Conservation (phyloP, 2,113 vertebrate species). For the Semnornis frantzii region DNA sequence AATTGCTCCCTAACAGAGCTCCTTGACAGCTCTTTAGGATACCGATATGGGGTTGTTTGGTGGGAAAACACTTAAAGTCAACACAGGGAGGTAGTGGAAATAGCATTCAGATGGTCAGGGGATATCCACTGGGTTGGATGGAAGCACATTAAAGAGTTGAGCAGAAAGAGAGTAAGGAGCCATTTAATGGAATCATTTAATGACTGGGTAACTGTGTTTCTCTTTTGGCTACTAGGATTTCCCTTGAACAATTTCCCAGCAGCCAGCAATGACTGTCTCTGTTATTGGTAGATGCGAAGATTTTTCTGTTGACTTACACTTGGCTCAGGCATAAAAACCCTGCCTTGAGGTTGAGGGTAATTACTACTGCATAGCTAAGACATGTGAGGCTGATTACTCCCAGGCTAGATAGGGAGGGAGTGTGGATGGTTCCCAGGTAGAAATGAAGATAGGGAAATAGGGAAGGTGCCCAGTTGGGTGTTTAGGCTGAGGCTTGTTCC, state of each 20-base stretch:
- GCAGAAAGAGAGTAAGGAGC: neutral
- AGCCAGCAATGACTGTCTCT: neutral
- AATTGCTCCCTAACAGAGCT: neutral
- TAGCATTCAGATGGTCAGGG: neutral
- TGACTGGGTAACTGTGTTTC: neutral
- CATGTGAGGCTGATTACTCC: slow-evolving; percentile 31
- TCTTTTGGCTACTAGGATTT: neutral
- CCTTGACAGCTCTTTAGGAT: neutral
- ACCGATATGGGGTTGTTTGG: neutral
- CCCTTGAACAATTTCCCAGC: neutral
- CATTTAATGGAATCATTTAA: neutral
- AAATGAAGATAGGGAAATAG: neutral
- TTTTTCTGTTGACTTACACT: neutral
- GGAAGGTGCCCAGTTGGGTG: neutral
- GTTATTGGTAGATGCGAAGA: neutral
- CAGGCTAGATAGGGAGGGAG: neutral
- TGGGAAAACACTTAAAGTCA: slow-evolving; percentile 39
- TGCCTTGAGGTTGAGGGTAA: neutral
- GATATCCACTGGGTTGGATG: neutral
- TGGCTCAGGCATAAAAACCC: neutral
- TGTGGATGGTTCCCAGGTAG: neutral
- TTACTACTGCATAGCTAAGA: neutral
- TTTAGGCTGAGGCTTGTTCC: neutral
- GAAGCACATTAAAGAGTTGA: neutral
- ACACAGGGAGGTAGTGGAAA: slow-evolving; percentile 5